A percentile compares a stretch with the other conserved stretches of the same genome.
phyloP scores from a whole-genome alignment of 1,140 invertebrate species.

The Aphaenogaster rudis region DNA sequence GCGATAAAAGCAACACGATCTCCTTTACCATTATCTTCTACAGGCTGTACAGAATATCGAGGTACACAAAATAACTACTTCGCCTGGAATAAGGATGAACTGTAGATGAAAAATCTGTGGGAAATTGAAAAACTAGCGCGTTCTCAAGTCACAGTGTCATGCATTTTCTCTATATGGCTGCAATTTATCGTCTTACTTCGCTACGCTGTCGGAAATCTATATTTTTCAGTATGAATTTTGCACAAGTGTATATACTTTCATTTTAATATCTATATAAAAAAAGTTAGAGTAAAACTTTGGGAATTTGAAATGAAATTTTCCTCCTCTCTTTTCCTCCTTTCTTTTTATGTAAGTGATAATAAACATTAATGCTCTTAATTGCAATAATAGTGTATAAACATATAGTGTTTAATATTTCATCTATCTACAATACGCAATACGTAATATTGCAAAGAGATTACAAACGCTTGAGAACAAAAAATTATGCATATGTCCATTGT shows the following conservation, averaged over 20 bases:
- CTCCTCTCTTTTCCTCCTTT: neutral
- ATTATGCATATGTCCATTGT: neutral
- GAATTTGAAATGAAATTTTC: neutral
- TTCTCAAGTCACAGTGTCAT: slow-evolving; percentile 19
- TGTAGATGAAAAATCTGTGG: slow-evolving; percentile 2
- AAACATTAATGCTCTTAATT: neutral
- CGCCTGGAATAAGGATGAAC: neutral
- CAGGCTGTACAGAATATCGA: neutral
- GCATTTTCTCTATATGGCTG: slow-evolving; percentile 28
- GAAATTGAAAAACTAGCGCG: slow-evolving; percentile 42
- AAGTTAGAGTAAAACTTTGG: neutral
- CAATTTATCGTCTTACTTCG: slow-evolving; percentile 9
- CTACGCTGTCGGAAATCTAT: neutral
- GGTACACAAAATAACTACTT: neutral
- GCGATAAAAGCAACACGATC: neutral
- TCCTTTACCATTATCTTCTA: neutral
- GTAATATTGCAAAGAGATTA: neutral
- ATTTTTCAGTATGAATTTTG: neutral
- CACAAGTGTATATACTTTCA: neutral
- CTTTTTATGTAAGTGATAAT: neutral
- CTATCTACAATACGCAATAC: neutral
- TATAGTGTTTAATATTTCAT: neutral
- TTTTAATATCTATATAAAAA: slow-evolving; percentile 8
- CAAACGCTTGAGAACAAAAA: neutral
- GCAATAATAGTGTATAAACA: neutral